Base-by-base conservation (phyloP, 2,888 invertebrate genomes). In the Dryobotodes eremita region DNA sequence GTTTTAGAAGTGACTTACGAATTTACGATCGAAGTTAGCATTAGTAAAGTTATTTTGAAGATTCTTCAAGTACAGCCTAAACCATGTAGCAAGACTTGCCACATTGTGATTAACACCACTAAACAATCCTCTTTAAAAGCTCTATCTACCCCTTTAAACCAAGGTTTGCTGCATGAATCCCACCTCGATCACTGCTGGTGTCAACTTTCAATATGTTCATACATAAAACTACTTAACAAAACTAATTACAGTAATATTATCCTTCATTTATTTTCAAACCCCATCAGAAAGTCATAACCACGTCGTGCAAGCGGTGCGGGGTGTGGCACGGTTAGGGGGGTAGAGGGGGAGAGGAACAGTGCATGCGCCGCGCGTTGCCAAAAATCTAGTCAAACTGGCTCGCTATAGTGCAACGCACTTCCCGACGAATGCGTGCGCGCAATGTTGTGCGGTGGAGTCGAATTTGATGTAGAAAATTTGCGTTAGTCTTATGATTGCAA, bases 301-400 rank as follows among this genome's bases (percentile, higher is more conserved):
- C 90, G 87, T 73, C 65, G 90, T 89, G 90, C 87, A 87, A 85
- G 86, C 80, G 86, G 26, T 55, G 72, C 78, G 86, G 88, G 87
- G 80, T 82, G 76, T 76, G 79, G 81, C 77, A 69, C 71, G 88
- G 88, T 71, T 81, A 79, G 83, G 83, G 75, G 81, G 78, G 80
- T n/a, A 80, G 83, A 66, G 82, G 78, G 84, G 86, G 88, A 75
- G 80, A 81, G 83, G 86, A 86, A 89, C 90, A 77, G 90, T 82
- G 89, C 90, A 88, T 88, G 89, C 89, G 89, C 89, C 82, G 89
- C 87, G 89, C 88, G 93, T 94, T 95, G 96, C 96, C 96, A 96
- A 96, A 96, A 97, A 97, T 96, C 97, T 97, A 97, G 97, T 96
- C 97, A 96, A 95, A 97, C 96, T 95, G 95, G 96, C 95, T 96